Percentiles rank a stretch among this genome's conserved stretches.
Conservation (phyloP, 1,140 invertebrate species). For the Drosophila melanogaster region Release_6_plus_ISO1_MT NT_033779.5:6075001-6075500, state of each 20-base stretch:
- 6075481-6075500: slow-evolving; percentile 69
- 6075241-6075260: slow-evolving; percentile 13
- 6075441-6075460: slow-evolving; percentile 60
- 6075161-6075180: too few species aligned
- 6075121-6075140: too few species aligned
- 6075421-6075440: slow-evolving; percentile 43
- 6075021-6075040: too few species aligned
- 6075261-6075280: slow-evolving; percentile 41
- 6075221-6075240: slow-evolving; percentile 8
- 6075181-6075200: too few species aligned
- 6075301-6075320: slow-evolving; percentile 32
- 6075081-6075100: too few species aligned
- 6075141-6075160: too few species aligned
- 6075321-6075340: slow-evolving; percentile 68
- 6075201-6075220: not conserved
- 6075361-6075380: slow-evolving; percentile 62
- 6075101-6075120: too few species aligned
- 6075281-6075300: slow-evolving; percentile 54
- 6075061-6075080: too few species aligned
- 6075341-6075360: too few species aligned
- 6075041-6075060: too few species aligned
- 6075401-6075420: too few species aligned
- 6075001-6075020: too few species aligned
- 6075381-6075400: slow-evolving; percentile 38
- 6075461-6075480: slow-evolving; percentile 11